Evolutionary conservation across 2,888 invertebrate genomes (phyloP), one percentile per base, ranked within the genome.

Genomic region (Hypomecis atomaria): DNA sequence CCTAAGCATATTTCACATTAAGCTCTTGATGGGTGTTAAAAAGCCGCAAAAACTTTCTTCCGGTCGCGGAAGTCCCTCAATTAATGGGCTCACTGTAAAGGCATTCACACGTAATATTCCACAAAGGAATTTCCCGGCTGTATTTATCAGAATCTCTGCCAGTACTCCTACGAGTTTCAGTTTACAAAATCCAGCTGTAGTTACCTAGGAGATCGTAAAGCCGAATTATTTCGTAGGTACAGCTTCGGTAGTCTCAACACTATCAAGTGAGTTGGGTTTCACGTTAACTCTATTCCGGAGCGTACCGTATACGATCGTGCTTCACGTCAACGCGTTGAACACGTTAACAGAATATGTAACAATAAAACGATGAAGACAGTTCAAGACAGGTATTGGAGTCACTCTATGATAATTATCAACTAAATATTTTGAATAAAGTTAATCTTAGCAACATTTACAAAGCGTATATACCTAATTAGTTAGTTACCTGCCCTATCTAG

Each of bases 11-110:
- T 67, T 62, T 72, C 64, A 69, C 65, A 59, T 65, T 69, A 65
- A 68, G 67, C 72, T 69, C 64, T 64, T 68, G 61, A 65, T 69
- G 62, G 69, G 65, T 70, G 67, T 71, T 70, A 71, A 72, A 71
- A 69, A 61, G 61, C 65, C 65, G 47, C 65, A 54, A 52, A 66
- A 70, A 67, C 48, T 68, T 69, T 66, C 37, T 34, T 56, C 37
- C n/a, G 57, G 61, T 57, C 64, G 65, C 59, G 65, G 57, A 65
- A 60, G 48, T 40, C 62, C 57, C 63, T 47, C 56, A 47, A 64
- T 55, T 68, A 68, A 60, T 49, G 55, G 40, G 50, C 40, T 13
- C 37, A 40, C 55, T 64, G 55, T 69, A 62, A 69, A 64, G 56
- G 47, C 47, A 11, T 56, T 47, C 40, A 47, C 33, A 47, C 56